Evolutionary conservation across 1,140 invertebrate genomes (phyloP).

Genomic region (Stenopsyche tienmushanensis): DNA sequence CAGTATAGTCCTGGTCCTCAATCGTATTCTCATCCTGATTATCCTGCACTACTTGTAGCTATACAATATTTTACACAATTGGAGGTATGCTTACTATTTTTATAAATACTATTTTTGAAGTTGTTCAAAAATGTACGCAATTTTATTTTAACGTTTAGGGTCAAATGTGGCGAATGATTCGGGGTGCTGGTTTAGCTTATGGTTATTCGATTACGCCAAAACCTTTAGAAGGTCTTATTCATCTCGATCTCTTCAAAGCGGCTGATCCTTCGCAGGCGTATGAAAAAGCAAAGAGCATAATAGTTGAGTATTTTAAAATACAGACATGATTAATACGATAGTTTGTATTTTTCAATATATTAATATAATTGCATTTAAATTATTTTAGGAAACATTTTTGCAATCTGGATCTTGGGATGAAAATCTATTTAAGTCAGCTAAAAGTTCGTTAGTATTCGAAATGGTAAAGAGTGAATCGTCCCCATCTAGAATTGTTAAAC

Average conservation of each 20-base stretch:
- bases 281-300: constrained; percentile 70
- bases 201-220: constrained; percentile 64
- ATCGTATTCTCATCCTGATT: constrained; percentile 64
- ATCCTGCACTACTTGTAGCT: constrained; percentile 74
- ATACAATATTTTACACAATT: constrained; percentile 85
- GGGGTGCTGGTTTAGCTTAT: constrained; percentile 85
- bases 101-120: no score
- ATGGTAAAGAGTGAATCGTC: constrained; percentile 79
- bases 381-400: constrained; percentile 65
- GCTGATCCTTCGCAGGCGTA: constrained; percentile 77
- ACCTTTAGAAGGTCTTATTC: constrained; percentile 69
- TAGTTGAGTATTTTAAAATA: constrained; percentile 58
- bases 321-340: neutral
- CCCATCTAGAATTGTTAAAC: constrained; percentile 67
- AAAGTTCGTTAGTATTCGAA: constrained; percentile 82
- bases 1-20: constrained; percentile 67
- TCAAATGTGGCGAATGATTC: constrained; percentile 82
- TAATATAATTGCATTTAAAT: neutral
- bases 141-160: constrained; percentile 65
- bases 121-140: neutral
- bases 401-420: constrained; percentile 65
- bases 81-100: constrained; percentile 59
- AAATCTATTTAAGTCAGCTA: constrained; percentile 77
- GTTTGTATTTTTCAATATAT: no score
- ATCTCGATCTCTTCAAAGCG: constrained; percentile 70